Evolutionary conservation across 2,888 invertebrate species (phyloP), one percentile per base, ranked within the genome.

Genomic region (Brenthis ino): DNA sequence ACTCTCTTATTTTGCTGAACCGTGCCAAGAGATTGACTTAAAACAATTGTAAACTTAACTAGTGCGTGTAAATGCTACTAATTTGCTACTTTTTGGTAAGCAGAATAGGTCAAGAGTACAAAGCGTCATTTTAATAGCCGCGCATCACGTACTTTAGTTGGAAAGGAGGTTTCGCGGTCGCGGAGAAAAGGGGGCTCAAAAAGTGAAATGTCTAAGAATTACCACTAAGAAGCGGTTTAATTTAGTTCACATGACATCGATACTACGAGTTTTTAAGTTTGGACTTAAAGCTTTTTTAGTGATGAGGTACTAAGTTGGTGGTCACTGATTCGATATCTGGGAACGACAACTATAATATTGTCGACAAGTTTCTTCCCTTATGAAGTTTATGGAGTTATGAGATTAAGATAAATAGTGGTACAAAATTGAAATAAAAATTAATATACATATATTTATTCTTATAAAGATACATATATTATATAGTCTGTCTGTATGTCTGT

Each of bases 141-240:
- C 56, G 20, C 67, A 67, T 73, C 75, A 75, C 76, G 76, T 81
- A 80, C 85, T 87, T 88, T 86, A 86, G 85, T 86, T 84, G 84
- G 85, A 79, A 89, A 80, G 78, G 83, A 85, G 89, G 91, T 91
- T 89, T 90, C 83, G 84, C 83, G 89, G 91, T 73, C 90, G 80
- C 67, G 57, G 74, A 75, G 72, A 70, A 73, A 68, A 67, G 54
- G 75, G 77, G 74, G 79, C 78, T 72, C 87, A 82, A 90, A 91
- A 91, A 91, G 91, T 91, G 91, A 91, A 91, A 91, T 82, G 87
- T 77, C 75, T 82, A 69, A 75, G 75, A 74, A 75, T 70, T 72
- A 72, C 72, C 65, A 69, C 33, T 43, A 43, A 50, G 65, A 71
- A 67, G 66, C 67, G 61, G 61, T 69, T 73, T 69, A 71, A 69